phyloP scores from a whole-genome alignment of 2,113 vertebrate species.

The Cacatua alba region DNA sequence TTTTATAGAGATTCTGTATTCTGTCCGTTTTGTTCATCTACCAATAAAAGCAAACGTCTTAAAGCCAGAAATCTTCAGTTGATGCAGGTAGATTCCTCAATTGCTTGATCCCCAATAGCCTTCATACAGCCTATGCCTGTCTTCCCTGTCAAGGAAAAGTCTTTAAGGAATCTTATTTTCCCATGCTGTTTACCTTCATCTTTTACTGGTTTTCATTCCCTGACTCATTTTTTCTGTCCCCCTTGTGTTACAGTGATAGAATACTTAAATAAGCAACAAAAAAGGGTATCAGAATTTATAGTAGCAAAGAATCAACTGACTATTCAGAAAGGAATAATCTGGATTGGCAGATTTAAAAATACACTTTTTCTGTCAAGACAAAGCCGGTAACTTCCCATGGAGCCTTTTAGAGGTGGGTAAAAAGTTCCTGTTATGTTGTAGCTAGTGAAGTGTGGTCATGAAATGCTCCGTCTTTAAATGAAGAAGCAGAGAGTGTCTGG shows the following conservation, averaged over 20 bases:
- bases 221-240: background rate
- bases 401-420: background rate
- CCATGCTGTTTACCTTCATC: background rate
- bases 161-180: background rate
- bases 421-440: background rate
- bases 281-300: background rate
- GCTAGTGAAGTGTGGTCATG: background rate
- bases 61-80: background rate
- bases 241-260: background rate
- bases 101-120: background rate
- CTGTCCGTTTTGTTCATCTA: background rate
- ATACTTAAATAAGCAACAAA: background rate
- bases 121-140: background rate
- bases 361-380: background rate
- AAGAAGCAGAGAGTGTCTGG: background rate
- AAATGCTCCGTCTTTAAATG: background rate
- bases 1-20: conserved; percentile 32
- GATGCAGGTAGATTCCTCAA: background rate
- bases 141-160: background rate
- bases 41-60: conserved; percentile 20
- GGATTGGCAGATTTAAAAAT: background rate
- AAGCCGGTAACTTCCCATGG: background rate
- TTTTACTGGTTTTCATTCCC: background rate
- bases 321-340: background rate
- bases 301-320: background rate